Base-by-base conservation (phyloP, 2,113 vertebrate species). In the Rhinolophus ferrumequinum region DNA sequence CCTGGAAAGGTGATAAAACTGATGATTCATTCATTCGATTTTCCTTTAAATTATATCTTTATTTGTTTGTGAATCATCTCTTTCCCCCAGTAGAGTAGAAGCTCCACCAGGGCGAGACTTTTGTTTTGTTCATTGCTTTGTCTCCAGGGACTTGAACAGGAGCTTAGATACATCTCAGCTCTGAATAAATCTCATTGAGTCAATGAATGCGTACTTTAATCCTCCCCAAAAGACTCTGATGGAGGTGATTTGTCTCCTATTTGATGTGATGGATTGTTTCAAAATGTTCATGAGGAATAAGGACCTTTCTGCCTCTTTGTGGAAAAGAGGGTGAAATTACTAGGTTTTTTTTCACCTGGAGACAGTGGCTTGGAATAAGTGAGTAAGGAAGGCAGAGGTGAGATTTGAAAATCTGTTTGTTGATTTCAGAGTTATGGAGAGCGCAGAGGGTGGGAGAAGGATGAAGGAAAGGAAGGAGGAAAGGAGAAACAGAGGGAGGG, bases 191-290 rank as follows among this genome's bases (percentile, higher is more conserved):
- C 35, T 30, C 16, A 3, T 19, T 6, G 35, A 18, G 9, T 38
- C 33, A 16, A 5, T 26, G 33, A 38, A 41, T 10, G 75, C 22
- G 11, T 1, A 1, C 12, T 0, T 22, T 5, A 6, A 16, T 28
- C 38, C 38, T 19, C 41, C 75, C 38, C 5, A 12, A 33, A 41
- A 15, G 67, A 11, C 60, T 79, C 87, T 56, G 41, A 47, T 2
- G 16, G 60, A 41, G 77, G 19, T 18, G 35, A 44, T 22, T 50
- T 7, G 44, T 52, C 30, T 70, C 83, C 1, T 56, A 38, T 18
- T 24, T 60, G 69, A 24, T 22, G 62, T 9, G 15, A 50, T 16
- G 44, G 9, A 24, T 33, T 91, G 50, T 44, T 82, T 82, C 52
- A 66, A 69, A 87, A 38, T 35, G 52, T 47, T 64, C 54, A 38